phyloP scores from a whole-genome alignment of 2,797 vertebrate genomes.

The Eulemur albifrons region DNA sequence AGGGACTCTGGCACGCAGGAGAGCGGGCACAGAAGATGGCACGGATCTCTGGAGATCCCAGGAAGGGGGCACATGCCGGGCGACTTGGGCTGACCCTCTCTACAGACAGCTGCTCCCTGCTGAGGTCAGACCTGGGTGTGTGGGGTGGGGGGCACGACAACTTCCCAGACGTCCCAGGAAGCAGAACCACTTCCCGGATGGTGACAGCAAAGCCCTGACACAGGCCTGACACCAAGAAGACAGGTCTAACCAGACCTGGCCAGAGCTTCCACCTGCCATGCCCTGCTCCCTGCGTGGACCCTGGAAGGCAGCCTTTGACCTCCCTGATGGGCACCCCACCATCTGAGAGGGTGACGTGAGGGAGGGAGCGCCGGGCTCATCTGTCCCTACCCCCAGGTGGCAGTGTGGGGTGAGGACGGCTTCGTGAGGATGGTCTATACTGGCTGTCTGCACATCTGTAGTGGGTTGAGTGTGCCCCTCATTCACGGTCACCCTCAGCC shows the following conservation, averaged over 20 bases:
- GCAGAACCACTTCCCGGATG: not conserved
- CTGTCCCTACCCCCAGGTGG: not conserved
- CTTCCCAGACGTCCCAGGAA: not conserved
- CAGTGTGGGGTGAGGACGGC: not conserved
- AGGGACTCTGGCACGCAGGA: not conserved
- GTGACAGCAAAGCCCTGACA: not conserved
- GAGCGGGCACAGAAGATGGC: not conserved
- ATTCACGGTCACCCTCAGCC: not conserved
- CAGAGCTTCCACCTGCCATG: not conserved
- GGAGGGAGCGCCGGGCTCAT: not conserved
- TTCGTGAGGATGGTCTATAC: not conserved
- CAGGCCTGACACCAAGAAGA: not conserved
- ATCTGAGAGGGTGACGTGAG: accelerated
- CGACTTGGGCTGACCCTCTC: not conserved
- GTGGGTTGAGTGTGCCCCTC: not conserved
- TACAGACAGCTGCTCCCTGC: not conserved
- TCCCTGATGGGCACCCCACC: not conserved
- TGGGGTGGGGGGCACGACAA: not conserved
- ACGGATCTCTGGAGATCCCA: not conserved
- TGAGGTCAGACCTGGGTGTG: not conserved
- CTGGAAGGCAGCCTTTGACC: not conserved
- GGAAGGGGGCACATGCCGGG: not conserved
- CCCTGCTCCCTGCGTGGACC: not conserved
- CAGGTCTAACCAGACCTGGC: not conserved
- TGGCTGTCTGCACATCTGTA: not conserved